Base-by-base conservation (phyloP, 2,113 vertebrate species). In the Acrocephalus arundinaceus region DNA sequence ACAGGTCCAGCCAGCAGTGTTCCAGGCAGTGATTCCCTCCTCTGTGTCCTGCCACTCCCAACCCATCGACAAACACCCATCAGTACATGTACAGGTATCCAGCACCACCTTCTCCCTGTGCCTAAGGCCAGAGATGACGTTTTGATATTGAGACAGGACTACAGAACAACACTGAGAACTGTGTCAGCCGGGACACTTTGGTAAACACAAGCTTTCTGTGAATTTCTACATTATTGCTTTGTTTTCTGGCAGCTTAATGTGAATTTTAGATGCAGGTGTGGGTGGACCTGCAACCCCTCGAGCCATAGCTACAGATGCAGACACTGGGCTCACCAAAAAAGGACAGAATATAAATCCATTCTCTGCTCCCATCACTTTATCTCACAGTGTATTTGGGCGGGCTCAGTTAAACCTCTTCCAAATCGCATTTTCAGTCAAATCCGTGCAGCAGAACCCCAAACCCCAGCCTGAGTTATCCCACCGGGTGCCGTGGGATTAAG, bases 21-120 rank as follows among this genome's bases (percentile, higher is more conserved):
- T 73, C 33, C 51, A 51, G 66, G 22, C 24, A 55, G 11, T 16
- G 2, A 11, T 51, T 52, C 6, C 41, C 23, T 57, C 31, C 24
- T 33, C 39, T 5, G 15, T 6, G 30, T 28, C 54, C n/a, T 62
- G 18, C 27, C 5, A 2, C 10, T 46, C 51, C 28, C 61, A 15
- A 1, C 1, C 2, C 49, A 16, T 7, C 1, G 11, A 4, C 2
- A 20, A 27, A 3, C 70, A 37, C 9, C 2, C 1, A 10, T 3
- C 30, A 7, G 45, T 2, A 17, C n/a, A 4, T 3, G 2, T 3
- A 6, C 13, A 41, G 12, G 11, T 5, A 9, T 5, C 35, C 8
- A 17, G 17, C 37, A 70, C 5, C 43, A 33, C n/a, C 57, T 63
- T 48, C 43, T 6, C 59, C 18, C 25, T 1, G 7, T 37, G 28